Conservation (phyloP, 1,140 invertebrate genomes). For the Dufourea novaeangliae region DNA sequence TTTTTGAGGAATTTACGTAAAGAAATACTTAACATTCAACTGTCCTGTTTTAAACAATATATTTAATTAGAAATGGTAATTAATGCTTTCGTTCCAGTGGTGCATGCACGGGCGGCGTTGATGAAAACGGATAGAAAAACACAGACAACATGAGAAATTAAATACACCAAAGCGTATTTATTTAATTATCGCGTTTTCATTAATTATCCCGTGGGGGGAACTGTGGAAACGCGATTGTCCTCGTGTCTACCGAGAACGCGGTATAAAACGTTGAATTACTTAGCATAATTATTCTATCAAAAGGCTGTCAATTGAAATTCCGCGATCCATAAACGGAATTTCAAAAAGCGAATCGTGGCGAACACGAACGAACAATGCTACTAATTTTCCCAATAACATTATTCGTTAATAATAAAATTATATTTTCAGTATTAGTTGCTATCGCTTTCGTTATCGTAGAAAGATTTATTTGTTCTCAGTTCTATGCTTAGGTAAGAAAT, state of each 20-base stretch:
- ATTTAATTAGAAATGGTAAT: too few species aligned
- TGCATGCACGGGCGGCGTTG: too few species aligned
- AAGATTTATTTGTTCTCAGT: too few species aligned
- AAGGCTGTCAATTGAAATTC: conserved; percentile 9
- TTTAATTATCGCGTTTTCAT: background rate
- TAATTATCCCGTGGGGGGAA: background rate
- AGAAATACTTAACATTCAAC: background rate
- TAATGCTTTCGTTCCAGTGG: too few species aligned
- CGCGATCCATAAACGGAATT: too few species aligned
- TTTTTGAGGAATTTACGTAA: background rate
- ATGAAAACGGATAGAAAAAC: background rate
- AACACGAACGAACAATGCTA: too few species aligned
- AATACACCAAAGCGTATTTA: background rate
- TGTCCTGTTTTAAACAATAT: too few species aligned
- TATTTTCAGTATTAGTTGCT: too few species aligned
- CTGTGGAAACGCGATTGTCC: background rate
- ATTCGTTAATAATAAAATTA: too few species aligned
- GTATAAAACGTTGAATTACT: background rate
- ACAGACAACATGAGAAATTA: background rate
- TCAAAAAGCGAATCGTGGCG: background rate
- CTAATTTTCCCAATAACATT: too few species aligned
- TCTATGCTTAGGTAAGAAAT: too few species aligned
- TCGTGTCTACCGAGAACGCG: background rate
- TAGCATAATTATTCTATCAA: background rate
- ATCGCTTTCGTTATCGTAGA: too few species aligned